These are phyloP conservation scores for Carterocephalus palaemon DNA, from an alignment of 2,888 invertebrate genomes.

Conservation along the genomic window DNA sequence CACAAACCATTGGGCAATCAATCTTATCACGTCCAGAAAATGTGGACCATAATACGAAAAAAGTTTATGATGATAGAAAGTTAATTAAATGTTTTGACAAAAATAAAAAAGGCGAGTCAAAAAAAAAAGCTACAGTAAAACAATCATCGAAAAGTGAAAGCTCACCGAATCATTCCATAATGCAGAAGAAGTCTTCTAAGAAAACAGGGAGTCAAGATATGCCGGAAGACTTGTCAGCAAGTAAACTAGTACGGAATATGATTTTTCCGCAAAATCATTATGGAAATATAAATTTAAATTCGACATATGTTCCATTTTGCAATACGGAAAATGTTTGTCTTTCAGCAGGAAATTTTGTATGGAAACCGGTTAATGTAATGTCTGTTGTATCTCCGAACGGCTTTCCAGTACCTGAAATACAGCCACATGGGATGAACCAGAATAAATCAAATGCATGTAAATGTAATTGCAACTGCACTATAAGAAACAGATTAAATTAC, in stretches of 20 bases:
- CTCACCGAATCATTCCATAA: not conserved
- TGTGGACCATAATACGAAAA: not conserved
- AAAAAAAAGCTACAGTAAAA: not conserved
- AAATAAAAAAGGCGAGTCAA: not conserved
- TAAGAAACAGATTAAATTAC: slow-evolving; percentile 20
- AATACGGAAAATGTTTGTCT: slow-evolving; percentile 41
- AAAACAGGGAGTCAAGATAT: slow-evolving; percentile 27
- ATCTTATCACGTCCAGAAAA: not conserved
- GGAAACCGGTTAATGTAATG: slow-evolving; percentile 48
- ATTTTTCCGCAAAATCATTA: slow-evolving; percentile 8
- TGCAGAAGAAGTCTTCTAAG: not conserved
- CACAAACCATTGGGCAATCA: not conserved
- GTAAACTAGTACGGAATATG: slow-evolving; percentile 17
- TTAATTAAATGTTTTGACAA: slow-evolving; percentile 10
- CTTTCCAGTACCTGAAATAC: slow-evolving; percentile 29
- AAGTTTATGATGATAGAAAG: slow-evolving; percentile 1
- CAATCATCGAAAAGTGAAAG: not conserved
- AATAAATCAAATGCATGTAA: slow-evolving; percentile 28
- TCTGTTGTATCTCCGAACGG: slow-evolving; percentile 31
- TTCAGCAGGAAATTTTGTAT: slow-evolving; percentile 44
- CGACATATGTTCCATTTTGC: slow-evolving; percentile 30
- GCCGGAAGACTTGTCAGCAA: slow-evolving; percentile 41
- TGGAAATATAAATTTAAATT: slow-evolving; percentile 15
- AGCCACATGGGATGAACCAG: slow-evolving; percentile 16
- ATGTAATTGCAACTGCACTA: slow-evolving; percentile 54